Percentiles rank a stretch among this genome's conserved stretches.
These are phyloP conservation scores for Anabas testudineus DNA, from an alignment of 2,797 vertebrate genomes.

Conservation along the genomic window DNA sequence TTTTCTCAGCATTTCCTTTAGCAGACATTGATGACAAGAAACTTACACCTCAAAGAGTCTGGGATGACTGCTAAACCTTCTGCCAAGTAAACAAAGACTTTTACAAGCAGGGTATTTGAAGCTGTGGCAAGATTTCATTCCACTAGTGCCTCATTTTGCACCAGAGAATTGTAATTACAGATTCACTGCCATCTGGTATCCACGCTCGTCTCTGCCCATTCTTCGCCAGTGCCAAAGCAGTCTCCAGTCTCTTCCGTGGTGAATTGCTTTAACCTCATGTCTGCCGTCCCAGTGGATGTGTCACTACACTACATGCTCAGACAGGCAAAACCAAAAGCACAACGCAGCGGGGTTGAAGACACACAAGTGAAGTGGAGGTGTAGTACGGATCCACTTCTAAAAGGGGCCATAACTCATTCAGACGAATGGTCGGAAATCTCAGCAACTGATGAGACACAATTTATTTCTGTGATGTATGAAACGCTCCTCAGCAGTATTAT, in stretches of 20 bases:
- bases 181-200: constrained; percentile 80
- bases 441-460: constrained; percentile 67
- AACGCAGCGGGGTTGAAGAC: constrained; percentile 38
- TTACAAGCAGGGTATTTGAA: constrained; percentile 43
- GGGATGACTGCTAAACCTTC: constrained; percentile 20
- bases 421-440: constrained; percentile 66
- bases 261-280: constrained; percentile 72
- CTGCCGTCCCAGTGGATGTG: constrained; percentile 66
- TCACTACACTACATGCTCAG: constrained; percentile 62
- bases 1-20: constrained; percentile 14
- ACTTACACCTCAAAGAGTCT: constrained; percentile 30
- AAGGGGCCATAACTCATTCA: constrained; percentile 62
- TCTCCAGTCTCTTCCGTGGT: constrained; percentile 53
- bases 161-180: constrained; percentile 78
- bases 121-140: constrained; percentile 61
- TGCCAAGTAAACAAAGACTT: constrained; percentile 63
- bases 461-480: constrained; percentile 72
- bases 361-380: constrained; percentile 57
- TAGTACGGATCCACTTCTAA: constrained; percentile 40
- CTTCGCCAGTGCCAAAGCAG: constrained; percentile 68
- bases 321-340: constrained; percentile 54
- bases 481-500: constrained; percentile 45
- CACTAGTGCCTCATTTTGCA: constrained; percentile 71
- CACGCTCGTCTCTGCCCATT: constrained; percentile 72
- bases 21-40: constrained; percentile 19